Percentiles rank a stretch among this genome's conserved stretches.
Evolutionary conservation across 2,797 vertebrate species (phyloP).

Genomic region (Phalanger gymnotis): DNA sequence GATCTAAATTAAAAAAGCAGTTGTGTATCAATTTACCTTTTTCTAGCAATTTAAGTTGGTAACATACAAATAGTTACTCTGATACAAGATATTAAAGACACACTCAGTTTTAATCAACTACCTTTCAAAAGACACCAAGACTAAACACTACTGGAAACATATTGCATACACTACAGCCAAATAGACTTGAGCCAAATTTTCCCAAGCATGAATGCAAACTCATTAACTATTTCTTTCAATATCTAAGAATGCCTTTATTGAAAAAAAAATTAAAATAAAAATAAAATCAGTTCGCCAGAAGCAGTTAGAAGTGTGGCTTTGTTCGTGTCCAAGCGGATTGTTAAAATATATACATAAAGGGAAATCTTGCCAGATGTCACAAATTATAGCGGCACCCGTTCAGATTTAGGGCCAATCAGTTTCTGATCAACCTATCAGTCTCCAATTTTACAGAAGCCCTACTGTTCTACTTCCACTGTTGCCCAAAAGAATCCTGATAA

Average conservation of each 20-base stretch:
- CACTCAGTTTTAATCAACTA: conserved; percentile 89
- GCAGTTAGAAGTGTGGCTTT: conserved; percentile 94
- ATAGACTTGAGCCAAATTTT: conserved; percentile 90
- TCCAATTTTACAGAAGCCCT: conserved; percentile 94
- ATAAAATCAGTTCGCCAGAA: conserved; percentile 95
- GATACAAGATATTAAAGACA: conserved; percentile 95
- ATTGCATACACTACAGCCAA: conserved; percentile 93
- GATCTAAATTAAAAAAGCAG: conserved; percentile 90
- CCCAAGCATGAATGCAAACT: conserved; percentile 91
- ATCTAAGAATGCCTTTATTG: conserved; percentile 89
- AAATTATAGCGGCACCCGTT: conserved; percentile 93
- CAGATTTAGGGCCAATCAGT: conserved; percentile 91
- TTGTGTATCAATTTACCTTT: conserved; percentile 92
- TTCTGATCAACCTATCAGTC: conserved; percentile 93
- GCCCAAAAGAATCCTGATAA: conserved; percentile 99
- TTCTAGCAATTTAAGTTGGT: conserved; percentile 91
- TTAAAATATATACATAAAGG: conserved; percentile 98
- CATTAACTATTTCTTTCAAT: conserved; percentile 87
- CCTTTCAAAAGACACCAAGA: conserved; percentile 93
- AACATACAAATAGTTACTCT: conserved; percentile 96
- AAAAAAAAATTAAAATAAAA: conserved; percentile 85
- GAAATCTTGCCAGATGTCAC: conserved; percentile 96
- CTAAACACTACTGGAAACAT: conserved; percentile 92
- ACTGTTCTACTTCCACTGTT: conserved; percentile 98
- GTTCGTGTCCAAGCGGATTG: conserved; percentile 95